phyloP scores from a whole-genome alignment of 1,140 invertebrate species.

The Calycopis cecrops region DNA sequence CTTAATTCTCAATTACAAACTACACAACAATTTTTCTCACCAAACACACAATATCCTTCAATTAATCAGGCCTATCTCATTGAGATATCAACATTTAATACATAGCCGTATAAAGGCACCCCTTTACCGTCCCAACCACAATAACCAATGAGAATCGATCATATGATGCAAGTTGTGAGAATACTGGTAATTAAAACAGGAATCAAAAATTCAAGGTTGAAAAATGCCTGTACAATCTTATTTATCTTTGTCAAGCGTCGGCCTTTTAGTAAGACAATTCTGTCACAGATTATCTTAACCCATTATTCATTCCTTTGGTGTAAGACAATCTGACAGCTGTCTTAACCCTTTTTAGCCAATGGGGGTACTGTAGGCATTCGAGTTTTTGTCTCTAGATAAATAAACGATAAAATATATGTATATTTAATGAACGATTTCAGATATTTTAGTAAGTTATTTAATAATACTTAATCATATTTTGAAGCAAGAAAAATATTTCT shows the following conservation, averaged over 20 bases:
- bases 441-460: background rate
- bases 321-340: constrained; percentile 60
- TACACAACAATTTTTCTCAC: constrained; percentile 1
- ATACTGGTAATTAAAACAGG: constrained; percentile 68
- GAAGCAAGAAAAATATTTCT: background rate
- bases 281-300: constrained; percentile 68
- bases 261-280: constrained; percentile 69
- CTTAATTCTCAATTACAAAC: too few relatives aligned
- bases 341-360: constrained; percentile 73
- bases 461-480: background rate
- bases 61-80: constrained; percentile 8
- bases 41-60: background rate
- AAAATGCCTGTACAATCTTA: constrained; percentile 63
- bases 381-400: constrained; percentile 40
- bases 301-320: constrained; percentile 68
- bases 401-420: constrained; percentile 21
- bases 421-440: constrained; percentile 5
- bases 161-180: constrained; percentile 61
- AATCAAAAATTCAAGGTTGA: constrained; percentile 57
- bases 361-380: constrained; percentile 57
- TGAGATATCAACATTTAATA: constrained; percentile 8
- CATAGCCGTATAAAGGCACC: constrained; percentile 6
- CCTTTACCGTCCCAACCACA: constrained; percentile 9
- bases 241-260: constrained; percentile 66
- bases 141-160: constrained; percentile 33